Conservation (phyloP, 2,888 invertebrate genomes). For the Coecobrya sp. region DNA sequence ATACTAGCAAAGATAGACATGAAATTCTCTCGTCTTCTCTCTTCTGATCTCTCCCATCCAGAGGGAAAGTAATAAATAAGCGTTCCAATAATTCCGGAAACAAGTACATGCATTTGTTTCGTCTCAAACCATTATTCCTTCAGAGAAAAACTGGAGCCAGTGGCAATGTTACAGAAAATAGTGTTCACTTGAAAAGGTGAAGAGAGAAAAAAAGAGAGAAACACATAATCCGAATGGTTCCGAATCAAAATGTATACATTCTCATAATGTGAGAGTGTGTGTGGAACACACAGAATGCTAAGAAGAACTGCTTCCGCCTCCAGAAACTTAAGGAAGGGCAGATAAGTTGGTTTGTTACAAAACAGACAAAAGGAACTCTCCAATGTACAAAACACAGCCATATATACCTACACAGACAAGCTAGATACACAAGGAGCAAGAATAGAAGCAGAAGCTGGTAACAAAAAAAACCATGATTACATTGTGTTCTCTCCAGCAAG, state of each 20-base stretch:
- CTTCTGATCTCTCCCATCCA: conserved; percentile 36
- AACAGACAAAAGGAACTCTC: not conserved
- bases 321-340: conserved; percentile 15
- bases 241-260: not conserved
- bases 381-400: not conserved
- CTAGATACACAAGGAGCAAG: no score
- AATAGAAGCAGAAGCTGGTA: not conserved
- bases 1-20: conserved; percentile 40
- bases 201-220: not conserved
- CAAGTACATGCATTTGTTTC: conserved; percentile 63
- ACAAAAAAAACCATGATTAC: not conserved
- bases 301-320: conserved; percentile 43
- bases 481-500: not conserved
- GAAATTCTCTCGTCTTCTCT: conserved; percentile 54
- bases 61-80: conserved; percentile 61
- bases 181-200: conserved; percentile 1
- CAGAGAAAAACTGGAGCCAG: not conserved
- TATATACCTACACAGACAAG: no score
- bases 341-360: conserved; percentile 30
- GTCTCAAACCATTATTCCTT: conserved; percentile 20
- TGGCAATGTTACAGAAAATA: not conserved
- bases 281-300: not conserved
- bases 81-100: conserved; percentile 65
- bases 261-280: not conserved
- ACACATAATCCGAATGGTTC: conserved; percentile 36